These are phyloP conservation scores for Cydia pomonella DNA, from an alignment of 1,140 invertebrate species.

Conservation along the genomic window DNA sequence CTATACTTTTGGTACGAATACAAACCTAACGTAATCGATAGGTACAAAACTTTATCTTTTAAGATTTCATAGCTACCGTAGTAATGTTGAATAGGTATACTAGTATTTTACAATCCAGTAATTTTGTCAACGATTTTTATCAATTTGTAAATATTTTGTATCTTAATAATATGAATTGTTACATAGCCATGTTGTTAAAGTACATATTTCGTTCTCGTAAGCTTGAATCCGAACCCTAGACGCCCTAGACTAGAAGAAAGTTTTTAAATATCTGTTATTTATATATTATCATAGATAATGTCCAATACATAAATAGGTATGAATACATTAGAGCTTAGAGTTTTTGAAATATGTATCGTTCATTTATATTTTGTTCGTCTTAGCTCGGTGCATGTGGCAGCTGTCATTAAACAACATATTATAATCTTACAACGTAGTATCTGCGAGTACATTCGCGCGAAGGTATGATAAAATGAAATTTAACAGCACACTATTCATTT, in stretches of 20 bases:
- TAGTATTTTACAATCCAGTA: constrained; percentile 26
- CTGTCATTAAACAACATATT: background rate
- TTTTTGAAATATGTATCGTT: background rate
- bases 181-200: constrained; percentile 26
- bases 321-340: background rate
- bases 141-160: constrained; percentile 33
- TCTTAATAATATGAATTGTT: constrained; percentile 26
- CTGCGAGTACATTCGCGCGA: too few species aligned
- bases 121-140: constrained; percentile 27
- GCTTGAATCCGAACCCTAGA: constrained; percentile 24
- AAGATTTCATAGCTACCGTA: constrained; percentile 26
- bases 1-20: background rate
- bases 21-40: background rate
- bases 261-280: constrained; percentile 15
- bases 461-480: too few species aligned
- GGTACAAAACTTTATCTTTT: constrained; percentile 24
- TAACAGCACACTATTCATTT: too few species aligned
- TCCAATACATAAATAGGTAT: constrained; percentile 14
- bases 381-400: background rate
- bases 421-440: background rate
- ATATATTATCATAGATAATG: constrained; percentile 9
- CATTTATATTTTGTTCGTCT: background rate
- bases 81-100: constrained; percentile 19
- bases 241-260: background rate
- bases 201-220: background rate